Percentiles rank a stretch among this genome's conserved stretches.
Conservation (phyloP, 2,797 vertebrate species). For the Lutra lutra region DNA sequence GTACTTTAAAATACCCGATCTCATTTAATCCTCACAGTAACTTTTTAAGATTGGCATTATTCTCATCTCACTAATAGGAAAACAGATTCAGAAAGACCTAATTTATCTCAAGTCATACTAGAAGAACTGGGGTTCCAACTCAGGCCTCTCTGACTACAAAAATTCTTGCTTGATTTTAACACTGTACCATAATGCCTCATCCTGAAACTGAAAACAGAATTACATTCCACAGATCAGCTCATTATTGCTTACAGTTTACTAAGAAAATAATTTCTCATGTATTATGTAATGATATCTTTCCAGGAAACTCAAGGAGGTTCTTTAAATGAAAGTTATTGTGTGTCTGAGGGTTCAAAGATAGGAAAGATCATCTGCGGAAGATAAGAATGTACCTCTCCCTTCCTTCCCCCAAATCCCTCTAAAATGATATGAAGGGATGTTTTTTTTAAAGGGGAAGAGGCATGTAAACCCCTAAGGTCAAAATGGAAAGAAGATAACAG, state of each 20-base stretch:
- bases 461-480: not conserved
- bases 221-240: not conserved
- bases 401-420: not conserved
- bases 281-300: constrained; percentile 24
- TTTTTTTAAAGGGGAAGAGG: not conserved
- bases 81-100: constrained; percentile 44
- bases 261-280: constrained; percentile 47
- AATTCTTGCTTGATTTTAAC: constrained; percentile 50
- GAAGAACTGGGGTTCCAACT: not conserved
- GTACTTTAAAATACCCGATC: constrained; percentile 39
- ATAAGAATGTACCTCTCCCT: not conserved
- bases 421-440: not conserved
- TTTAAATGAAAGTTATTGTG: constrained; percentile 49
- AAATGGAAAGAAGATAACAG: constrained; percentile 42
- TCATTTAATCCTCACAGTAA: constrained; percentile 47
- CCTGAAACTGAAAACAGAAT: constrained; percentile 48
- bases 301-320: constrained; percentile 40
- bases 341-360: constrained; percentile 19
- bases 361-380: not conserved
- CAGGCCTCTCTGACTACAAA: not conserved
- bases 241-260: constrained; percentile 38
- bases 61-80: constrained; percentile 35
- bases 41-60: not conserved
- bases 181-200: constrained; percentile 10
- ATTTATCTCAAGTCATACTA: constrained; percentile 24